phyloP scores from a whole-genome alignment of 2,888 invertebrate species.

The Parnassius apollo region DNA sequence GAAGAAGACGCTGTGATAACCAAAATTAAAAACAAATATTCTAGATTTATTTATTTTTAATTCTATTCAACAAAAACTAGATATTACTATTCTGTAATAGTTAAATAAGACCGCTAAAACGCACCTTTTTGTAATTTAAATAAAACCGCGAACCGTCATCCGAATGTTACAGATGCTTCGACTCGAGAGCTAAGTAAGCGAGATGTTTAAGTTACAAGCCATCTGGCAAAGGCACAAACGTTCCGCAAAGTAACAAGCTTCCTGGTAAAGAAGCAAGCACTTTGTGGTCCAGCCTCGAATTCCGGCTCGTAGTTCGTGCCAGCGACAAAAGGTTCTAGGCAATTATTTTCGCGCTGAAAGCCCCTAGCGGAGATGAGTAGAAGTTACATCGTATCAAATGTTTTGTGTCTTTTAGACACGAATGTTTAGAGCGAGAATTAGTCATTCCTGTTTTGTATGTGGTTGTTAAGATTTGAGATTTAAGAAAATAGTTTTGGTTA shows the following conservation, averaged over 20 bases:
- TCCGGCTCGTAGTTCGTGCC: neutral
- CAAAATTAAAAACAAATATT: too few species aligned
- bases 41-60: too few species aligned
- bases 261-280: conserved; percentile 3
- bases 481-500: too few species aligned
- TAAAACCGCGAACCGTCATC: neutral
- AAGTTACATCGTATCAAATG: neutral
- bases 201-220: conserved; percentile 2
- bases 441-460: too few species aligned
- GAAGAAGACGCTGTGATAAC: too few species aligned
- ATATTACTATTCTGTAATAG: too few species aligned
- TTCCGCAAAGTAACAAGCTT: conserved; percentile 1
- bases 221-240: conserved; percentile 14
- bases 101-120: too few species aligned
- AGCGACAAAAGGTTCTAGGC: conserved; percentile 4
- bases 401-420: neutral
- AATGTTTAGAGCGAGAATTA: neutral
- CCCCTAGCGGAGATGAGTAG: neutral
- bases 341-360: neutral
- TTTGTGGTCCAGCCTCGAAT: neutral
- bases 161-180: neutral
- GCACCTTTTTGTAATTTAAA: neutral
- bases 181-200: neutral
- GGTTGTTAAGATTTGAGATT: too few species aligned
- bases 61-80: too few species aligned